Conservation (phyloP, 2,888 invertebrate species). For the Drosophila algonquin region DNA sequence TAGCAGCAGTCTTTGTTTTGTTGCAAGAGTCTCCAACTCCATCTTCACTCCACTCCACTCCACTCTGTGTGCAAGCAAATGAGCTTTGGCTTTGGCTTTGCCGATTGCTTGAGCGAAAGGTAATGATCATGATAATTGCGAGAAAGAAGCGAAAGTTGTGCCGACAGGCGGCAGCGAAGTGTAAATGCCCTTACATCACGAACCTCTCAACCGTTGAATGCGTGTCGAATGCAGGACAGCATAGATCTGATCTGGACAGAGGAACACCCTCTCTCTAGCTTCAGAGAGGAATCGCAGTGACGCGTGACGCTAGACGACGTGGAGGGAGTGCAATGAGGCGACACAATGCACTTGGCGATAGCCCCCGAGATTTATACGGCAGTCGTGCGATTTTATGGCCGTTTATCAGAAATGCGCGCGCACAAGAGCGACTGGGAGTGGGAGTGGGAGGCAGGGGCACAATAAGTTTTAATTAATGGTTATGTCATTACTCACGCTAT, state of each 20-base stretch:
- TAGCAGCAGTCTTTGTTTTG: constrained; percentile 57
- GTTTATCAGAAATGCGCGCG: constrained; percentile 52
- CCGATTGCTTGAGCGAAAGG: constrained; percentile 25
- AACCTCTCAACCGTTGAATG: background rate
- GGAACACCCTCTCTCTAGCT: no score
- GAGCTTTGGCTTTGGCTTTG: constrained; percentile 16
- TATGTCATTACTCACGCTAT: constrained; percentile 51
- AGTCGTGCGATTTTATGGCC: constrained; percentile 30
- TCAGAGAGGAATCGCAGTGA: no score
- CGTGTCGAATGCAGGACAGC: background rate
- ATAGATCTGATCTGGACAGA: background rate
- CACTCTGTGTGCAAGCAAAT: constrained; percentile 60
- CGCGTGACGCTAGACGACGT: no score
- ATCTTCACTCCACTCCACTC: no score
- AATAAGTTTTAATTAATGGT: constrained; percentile 57
- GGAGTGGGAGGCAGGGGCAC: constrained; percentile 44
- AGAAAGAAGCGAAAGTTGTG: constrained; percentile 36
- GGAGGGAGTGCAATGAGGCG: no score
- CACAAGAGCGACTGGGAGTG: constrained; percentile 14
- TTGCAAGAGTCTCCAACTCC: background rate
- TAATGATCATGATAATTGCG: constrained; percentile 31
- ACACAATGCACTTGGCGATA: no score
- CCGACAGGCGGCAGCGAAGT: constrained; percentile 23
- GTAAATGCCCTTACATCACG: constrained; percentile 43
- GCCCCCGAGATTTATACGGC: no score